Percentiles rank a stretch among this genome's conserved stretches.
phyloP scores from a whole-genome alignment of 1,140 invertebrate species.

The Magallana ariakensis region DNA sequence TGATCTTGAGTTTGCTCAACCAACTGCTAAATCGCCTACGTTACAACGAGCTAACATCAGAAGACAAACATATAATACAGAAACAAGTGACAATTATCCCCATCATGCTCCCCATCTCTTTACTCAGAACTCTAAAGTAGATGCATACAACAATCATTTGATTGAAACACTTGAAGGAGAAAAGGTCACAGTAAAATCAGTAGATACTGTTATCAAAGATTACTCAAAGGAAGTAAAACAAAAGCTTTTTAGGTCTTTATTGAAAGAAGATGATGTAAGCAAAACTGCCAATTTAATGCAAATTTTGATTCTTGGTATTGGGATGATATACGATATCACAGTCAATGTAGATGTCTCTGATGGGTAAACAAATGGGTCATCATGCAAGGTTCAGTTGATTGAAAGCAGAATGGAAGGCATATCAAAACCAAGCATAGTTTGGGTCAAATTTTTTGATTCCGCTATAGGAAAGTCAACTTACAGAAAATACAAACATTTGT shows the following conservation, averaged over 20 bases:
- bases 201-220: neutral
- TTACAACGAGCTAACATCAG: constrained; percentile 39
- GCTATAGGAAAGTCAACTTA: neutral
- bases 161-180: neutral
- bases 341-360: constrained; percentile 42
- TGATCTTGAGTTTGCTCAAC: constrained; percentile 61
- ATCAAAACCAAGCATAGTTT: constrained; percentile 46
- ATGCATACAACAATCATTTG: neutral
- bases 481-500: constrained; percentile 32
- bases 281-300: neutral
- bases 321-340: constrained; percentile 40
- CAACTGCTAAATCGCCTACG: constrained; percentile 55
- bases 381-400: neutral
- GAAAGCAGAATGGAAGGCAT: neutral
- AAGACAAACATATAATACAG: constrained; percentile 34
- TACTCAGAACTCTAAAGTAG: neutral
- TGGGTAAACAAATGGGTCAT: constrained; percentile 45
- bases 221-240: constrained; percentile 9
- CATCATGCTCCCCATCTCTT: neutral
- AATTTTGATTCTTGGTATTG: constrained; percentile 2
- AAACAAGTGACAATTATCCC: neutral
- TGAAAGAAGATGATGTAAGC: neutral
- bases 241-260: neutral
- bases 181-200: neutral
- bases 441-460: constrained; percentile 15